Evolutionary conservation across 53 echinoderm and acorn worm genomes (phyloP).

Genomic region (Paelopatides confundens): DNA sequence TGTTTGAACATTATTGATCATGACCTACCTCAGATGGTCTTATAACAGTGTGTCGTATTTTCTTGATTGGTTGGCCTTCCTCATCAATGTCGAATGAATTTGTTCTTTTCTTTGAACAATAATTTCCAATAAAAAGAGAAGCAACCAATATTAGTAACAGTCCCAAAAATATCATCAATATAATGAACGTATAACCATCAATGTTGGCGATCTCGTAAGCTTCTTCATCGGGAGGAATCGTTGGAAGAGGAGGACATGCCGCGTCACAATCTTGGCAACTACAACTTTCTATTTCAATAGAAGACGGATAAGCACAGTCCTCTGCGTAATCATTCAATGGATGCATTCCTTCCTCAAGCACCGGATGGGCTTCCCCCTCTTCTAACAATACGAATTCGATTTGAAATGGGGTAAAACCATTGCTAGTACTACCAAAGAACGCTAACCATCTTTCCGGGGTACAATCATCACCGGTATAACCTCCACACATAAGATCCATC

Average conservation of each 20-base stretch:
- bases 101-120: neutral
- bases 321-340: conserved; percentile 47
- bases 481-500: conserved; percentile 66
- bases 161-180: conserved; percentile 72
- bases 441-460: conserved; percentile 77
- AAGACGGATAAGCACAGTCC: conserved; percentile 65
- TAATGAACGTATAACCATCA: conserved; percentile 74
- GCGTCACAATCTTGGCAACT: conserved; percentile 90
- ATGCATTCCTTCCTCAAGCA: conserved; percentile 44
- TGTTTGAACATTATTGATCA: too few species aligned
- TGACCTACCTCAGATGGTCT: neutral
- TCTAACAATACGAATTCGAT: conserved; percentile 65
- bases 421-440: conserved; percentile 84
- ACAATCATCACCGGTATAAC: conserved; percentile 78
- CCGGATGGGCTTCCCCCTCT: neutral
- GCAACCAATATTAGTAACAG: conserved; percentile 59
- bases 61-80: neutral
- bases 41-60: neutral
- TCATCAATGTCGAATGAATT: neutral
- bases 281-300: conserved; percentile 58
- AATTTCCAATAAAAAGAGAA: neutral
- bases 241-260: conserved; percentile 73
- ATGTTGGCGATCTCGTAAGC: conserved; percentile 74
- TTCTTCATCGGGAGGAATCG: conserved; percentile 54
- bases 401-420: conserved; percentile 89